phyloP scores from a whole-genome alignment of 2,113 vertebrate genomes.

The Asarcornis scutulata region DNA sequence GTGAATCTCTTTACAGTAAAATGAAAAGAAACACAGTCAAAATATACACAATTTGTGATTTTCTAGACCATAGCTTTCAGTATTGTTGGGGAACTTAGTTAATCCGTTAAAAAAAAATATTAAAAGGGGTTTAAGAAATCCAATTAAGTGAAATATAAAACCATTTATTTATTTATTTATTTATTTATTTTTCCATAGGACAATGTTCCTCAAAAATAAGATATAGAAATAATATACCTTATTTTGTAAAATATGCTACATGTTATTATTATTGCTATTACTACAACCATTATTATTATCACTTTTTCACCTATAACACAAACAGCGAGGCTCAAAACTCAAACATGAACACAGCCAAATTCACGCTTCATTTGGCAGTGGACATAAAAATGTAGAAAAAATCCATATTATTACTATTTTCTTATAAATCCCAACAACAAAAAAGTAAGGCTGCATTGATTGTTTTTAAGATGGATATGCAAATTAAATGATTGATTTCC shows the following conservation, averaged over 20 bases:
- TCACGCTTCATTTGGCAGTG: not conserved
- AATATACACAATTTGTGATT: not conserved
- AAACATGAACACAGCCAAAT: not conserved
- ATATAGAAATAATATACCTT: not conserved
- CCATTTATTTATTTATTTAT: not conserved
- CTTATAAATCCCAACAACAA: not conserved
- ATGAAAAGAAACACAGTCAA: not conserved
- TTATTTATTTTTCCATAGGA: not conserved
- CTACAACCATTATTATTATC: not conserved
- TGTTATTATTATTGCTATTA: too few species aligned
- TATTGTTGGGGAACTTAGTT: not conserved
- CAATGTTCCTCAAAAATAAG: not conserved
- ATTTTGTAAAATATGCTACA: not conserved
- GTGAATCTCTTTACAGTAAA: not conserved
- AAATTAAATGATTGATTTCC: constrained; percentile 27
- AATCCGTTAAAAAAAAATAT: not conserved
- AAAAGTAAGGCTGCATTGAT: not conserved
- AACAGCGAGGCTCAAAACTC: not conserved
- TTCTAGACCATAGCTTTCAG: not conserved
- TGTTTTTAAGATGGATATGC: not conserved
- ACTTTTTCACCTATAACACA: not conserved
- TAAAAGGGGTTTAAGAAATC: not conserved
- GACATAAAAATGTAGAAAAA: not conserved
- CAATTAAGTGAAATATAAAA: not conserved
- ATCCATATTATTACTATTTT: not conserved